Base-by-base conservation (phyloP, 2,113 vertebrate species). In the Otis tarda region DNA sequence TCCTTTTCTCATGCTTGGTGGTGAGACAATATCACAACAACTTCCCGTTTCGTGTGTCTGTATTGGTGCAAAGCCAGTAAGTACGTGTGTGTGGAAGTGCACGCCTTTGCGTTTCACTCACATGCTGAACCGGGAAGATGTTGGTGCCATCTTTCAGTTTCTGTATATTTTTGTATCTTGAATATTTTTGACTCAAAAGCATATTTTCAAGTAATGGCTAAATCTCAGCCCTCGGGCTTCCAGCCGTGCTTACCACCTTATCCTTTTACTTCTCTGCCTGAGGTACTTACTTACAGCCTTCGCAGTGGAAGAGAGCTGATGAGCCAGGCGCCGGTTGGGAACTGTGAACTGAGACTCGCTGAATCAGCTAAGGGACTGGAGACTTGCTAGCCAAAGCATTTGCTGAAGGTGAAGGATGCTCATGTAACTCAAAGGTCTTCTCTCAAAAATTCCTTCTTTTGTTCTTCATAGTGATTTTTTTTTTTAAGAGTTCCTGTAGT, bases 311-410 rank as follows among this genome's bases (percentile, higher is more conserved):
- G 37, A 75, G 37, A 68, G 22, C 60, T n/a, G 59, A 27, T 0
- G 2, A 30, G 39, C 50, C 56, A 31, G 73, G 47, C 2, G 1
- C 22, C 4, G 2, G 16, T 3, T 4, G 18, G 60, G 69, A 49
- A 5, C 41, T 0, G 0, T 2, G 12, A 35, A 6, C 53, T 41
- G 57, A 37, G 18, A 22, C 35, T 18, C 33, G 47, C 69, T 70
- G 24, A 5, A 4, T 24, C 3, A 3, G 12, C 22, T 52, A 20
- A 23, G 30, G 35, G 27, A 20, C 68, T 69, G 56, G 37, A 57
- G 56, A 23, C 53, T 13, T 55, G 50, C 19, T 41, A 21, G 28
- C 7, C 52, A 37, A 23, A 74, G 19, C 17, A 1, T 56, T 57
- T 22, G 7, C 30, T 53, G 50, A 30, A 47, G 31, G 18, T 28